Evolutionary conservation across 2,888 invertebrate genomes (phyloP), one percentile per base, ranked within the genome.

Genomic region (Hirtodrosophila trivittata): DNA sequence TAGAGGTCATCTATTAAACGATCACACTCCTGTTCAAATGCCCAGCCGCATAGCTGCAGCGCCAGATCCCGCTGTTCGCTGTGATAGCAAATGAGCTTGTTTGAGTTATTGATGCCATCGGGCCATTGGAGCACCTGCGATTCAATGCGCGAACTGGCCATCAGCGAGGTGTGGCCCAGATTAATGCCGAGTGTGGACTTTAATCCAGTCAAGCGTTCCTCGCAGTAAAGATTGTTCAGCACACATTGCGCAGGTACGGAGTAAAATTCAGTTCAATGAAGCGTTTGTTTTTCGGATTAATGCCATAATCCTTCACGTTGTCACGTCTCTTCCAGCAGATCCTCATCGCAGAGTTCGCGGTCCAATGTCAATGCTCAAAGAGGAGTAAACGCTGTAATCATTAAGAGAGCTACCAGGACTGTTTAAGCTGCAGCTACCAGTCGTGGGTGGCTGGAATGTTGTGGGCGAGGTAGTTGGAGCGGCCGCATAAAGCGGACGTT

Each of bases 11-110:
- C 93, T n/a, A 94, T 89, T 66, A 94, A 93, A 55, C 92, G 92
- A 3, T 92, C 91, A 28, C 93, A 88, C 85, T 95, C 95, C 89
- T 94, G 94, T 75, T 97, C 96, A 89, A 95, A 94, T 65, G 94
- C 93, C 98, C 98, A 98, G 13, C 97, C 97, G 92, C 98, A 98
- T 66, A 98, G 92, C 88, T 95, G 94, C 65, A 98, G 91, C 1
- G 96, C 96, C 88, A 94, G 94, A 73, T 95, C 94, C 66, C 97
- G 93, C 42, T 89, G 89, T 50, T 89, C 90, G 45, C 94, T 94
- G 83, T 87, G 78, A 59, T 89, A 91, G 54, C 85, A 83, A 8
- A 90, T 68, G 0, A 90, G 68, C 50, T 87, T 87, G 55, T 80
- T 89, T 13, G 88, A 85, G 42, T 89, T 90, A 57, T 89, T 90